Evolutionary conservation across 1,140 invertebrate species (phyloP), one percentile per base, ranked within the genome.

Genomic region (Bradynema listronoti): DNA sequence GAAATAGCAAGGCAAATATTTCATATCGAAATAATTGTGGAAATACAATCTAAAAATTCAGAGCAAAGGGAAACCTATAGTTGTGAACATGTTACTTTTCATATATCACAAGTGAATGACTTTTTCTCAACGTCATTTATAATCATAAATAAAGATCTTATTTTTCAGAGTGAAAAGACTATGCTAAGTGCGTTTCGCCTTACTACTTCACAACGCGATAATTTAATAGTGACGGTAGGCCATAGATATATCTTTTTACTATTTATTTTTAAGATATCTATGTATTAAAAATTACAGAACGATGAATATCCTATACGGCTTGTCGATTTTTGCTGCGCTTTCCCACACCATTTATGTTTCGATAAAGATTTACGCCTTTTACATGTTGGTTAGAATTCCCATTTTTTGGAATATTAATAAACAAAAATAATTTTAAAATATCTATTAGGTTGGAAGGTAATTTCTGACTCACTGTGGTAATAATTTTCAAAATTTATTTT

Each of bases 291-390:
- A n/a, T 32, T 68, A 34, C 11, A 66, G 64, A 36, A 30, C 19
- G 9, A 39, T 4, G 14, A 19, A 11, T 67, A 66, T 33, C 36
- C 14, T 27, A 41, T 57, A 4, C 47, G 36, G 22, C 52, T 66
- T 16, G 32, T 30, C 2, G 72, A 78, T 39, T 78, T 78, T 58
- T 64, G 68, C 29, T 51, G 58, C 6, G 78, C 78, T 25, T 80
- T 81, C 45, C 80, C 80, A 5, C 80, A 80, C 62, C 80, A 81
- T 63, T 71, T 81, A 22, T 78, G 80, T 24, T 81, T 81, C 61
- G 75, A 81, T 57, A 42, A 65, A 27, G 55, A 75, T 19, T 56
- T 81, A 11, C 43, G 58, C 43, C 68, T 81, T 7, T 65, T 73
- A 53, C 80, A 81, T 54, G 71, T 72, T 53, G 80, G 80, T 41